Conservation (phyloP, 2,888 invertebrate species). For the Galerucella pusilla region DNA sequence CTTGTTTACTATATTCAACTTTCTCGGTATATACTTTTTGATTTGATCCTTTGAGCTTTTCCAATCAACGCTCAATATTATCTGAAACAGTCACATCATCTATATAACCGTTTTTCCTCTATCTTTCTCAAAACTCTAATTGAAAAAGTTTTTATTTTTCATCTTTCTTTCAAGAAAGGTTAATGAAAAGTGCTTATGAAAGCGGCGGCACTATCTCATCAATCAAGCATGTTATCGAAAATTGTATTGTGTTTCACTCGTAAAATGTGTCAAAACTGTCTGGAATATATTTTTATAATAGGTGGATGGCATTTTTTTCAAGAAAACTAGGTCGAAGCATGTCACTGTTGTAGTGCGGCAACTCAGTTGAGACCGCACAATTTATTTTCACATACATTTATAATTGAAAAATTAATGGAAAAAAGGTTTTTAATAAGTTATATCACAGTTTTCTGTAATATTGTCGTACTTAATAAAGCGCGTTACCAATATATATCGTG, state of each 20-base stretch:
- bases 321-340: not conserved
- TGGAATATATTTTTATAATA: not conserved
- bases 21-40: not conserved
- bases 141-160: slow-evolving; percentile 14
- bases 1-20: not conserved
- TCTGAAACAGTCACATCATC: slow-evolving; percentile 2
- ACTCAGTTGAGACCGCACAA: not conserved
- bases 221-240: slow-evolving; percentile 13
- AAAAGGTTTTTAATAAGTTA: no score
- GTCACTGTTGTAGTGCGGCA: not conserved
- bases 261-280: not conserved
- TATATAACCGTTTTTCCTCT: not conserved
- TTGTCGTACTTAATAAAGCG: no score
- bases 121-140: slow-evolving; percentile 7
- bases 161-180: not conserved
- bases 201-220: not conserved
- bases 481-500: no score
- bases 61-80: slow-evolving; percentile 2
- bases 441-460: no score
- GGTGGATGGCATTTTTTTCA: not conserved
- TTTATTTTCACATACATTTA: not conserved
- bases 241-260: not conserved
- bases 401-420: not conserved
- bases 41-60: not conserved
- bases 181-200: slow-evolving; percentile 9